These are phyloP conservation scores for Triplophysa rosa DNA, from an alignment of 2,113 vertebrate species.

Conservation along the genomic window DNA sequence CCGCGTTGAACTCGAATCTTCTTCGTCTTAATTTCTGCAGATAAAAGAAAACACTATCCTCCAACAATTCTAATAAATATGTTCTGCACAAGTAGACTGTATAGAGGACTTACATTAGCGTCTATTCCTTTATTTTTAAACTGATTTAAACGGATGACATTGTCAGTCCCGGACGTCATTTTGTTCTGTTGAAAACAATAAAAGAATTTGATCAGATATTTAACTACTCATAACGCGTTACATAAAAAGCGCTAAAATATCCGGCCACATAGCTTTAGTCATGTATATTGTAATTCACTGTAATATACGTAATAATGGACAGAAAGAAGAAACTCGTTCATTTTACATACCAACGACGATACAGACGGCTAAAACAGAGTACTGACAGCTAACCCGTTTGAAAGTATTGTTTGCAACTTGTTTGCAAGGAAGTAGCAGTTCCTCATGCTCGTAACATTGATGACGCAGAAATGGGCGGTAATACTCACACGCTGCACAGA, in stretches of 20 bases:
- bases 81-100: too few species aligned
- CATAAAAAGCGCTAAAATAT: background rate
- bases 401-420: too few species aligned
- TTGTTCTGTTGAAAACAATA: slow-evolving; percentile 44
- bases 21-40: slow-evolving; percentile 84
- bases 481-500: too few species aligned
- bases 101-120: slow-evolving; percentile 58
- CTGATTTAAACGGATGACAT: slow-evolving; percentile 77
- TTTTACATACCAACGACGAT: too few species aligned
- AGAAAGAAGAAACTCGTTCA: too few species aligned
- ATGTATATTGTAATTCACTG: background rate
- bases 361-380: too few species aligned
- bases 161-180: slow-evolving; percentile 83
- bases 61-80: background rate
- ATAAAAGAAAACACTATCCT: background rate
- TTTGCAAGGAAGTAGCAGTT: too few species aligned
- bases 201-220: slow-evolving; percentile 9
- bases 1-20: slow-evolving; percentile 86
- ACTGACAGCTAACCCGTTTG: too few species aligned
- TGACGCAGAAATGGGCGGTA: too few species aligned
- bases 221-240: background rate
- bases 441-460: too few species aligned
- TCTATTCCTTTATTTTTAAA: slow-evolving; percentile 97
- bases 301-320: background rate
- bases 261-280: background rate